Base-by-base conservation (phyloP, 92 coral and sea anemone genomes). In the Phenganax subtilis region DNA sequence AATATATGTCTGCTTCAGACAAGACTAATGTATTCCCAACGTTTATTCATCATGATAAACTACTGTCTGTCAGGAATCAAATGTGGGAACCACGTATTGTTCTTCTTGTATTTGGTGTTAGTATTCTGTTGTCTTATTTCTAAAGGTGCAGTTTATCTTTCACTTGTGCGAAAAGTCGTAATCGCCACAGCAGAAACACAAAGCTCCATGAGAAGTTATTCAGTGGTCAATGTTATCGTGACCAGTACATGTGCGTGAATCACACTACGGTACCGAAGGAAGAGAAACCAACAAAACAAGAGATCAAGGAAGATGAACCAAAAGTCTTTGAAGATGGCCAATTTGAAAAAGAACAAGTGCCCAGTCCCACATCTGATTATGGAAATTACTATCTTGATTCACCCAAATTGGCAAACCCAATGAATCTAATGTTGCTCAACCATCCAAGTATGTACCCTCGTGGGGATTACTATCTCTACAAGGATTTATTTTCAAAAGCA, bases 101-200 rank as follows among this genome's bases (percentile, higher is more conserved):
- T 20, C 25, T 20, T 20, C 25, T 20, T 20, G 25, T 20, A 20
- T 20, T 37, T 37, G 5, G 5, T 1, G 3, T 37, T 37, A 6
- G 12, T 10, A 30, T 68, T n/a, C 10, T 16, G 12, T 8, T 30
- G 6, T 28, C n/a, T 17, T 17, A 2, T 37, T 37, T 37, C 47
- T 37, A 37, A 51, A 68, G 73, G 0, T 86, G 89, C 71, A 84
- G 86, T 60, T 74, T 75, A 53, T 75, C 68, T 6, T 86, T 86
- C 71, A 84, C 86, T 12, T 86, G 89, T n/a, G 89, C 89, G 29
- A 86, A 86, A 57, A 81, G 86, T 12, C 78, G 89, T 60, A 86
- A 86, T 20, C 89, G 89, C 12, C 89, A 86, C 66, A 81, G 86
- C 47, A 15, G 83, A 53, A 86, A 86, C 29, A 44, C 70, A 27